Evolutionary conservation across 2,113 vertebrate species (phyloP).

Genomic region (Galbula dea): DNA sequence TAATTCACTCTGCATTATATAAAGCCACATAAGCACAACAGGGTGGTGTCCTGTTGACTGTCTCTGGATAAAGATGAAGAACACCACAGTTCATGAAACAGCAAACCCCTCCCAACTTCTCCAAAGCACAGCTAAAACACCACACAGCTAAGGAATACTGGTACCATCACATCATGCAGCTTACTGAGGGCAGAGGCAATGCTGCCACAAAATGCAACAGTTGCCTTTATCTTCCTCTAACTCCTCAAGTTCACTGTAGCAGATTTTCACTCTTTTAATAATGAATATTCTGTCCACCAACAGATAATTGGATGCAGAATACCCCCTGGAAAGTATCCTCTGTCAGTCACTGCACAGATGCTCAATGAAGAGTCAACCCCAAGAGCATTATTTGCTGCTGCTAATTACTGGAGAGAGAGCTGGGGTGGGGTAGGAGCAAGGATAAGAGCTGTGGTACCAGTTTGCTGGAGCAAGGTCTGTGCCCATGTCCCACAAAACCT

Average conservation of each 20-base stretch:
- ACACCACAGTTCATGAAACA: not conserved
- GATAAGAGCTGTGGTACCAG: not conserved
- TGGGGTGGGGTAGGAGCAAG: not conserved
- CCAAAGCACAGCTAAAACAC: not conserved
- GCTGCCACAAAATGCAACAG: not conserved
- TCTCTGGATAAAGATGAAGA: not conserved
- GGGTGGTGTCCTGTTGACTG: not conserved
- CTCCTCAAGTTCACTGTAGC: not conserved
- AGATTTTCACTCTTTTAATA: not conserved
- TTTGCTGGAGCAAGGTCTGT: not conserved
- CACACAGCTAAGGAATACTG: not conserved
- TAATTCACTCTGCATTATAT: not conserved
- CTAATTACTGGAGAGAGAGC: not conserved
- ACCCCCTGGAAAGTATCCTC: slow-evolving; percentile 3
- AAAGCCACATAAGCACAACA: not conserved
- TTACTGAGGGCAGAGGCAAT: not conserved
- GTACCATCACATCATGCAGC: not conserved
- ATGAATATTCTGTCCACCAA: slow-evolving; percentile 6
- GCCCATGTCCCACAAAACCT: not conserved
- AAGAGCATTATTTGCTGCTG: not conserved
- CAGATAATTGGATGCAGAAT: not conserved
- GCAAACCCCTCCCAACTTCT: not conserved
- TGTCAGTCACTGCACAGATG: slow-evolving; percentile 9
- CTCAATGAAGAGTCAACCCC: not conserved
- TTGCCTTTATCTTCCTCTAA: not conserved